Base-by-base conservation (phyloP, 2,797 vertebrate genomes). In the Mus caroli region DNA sequence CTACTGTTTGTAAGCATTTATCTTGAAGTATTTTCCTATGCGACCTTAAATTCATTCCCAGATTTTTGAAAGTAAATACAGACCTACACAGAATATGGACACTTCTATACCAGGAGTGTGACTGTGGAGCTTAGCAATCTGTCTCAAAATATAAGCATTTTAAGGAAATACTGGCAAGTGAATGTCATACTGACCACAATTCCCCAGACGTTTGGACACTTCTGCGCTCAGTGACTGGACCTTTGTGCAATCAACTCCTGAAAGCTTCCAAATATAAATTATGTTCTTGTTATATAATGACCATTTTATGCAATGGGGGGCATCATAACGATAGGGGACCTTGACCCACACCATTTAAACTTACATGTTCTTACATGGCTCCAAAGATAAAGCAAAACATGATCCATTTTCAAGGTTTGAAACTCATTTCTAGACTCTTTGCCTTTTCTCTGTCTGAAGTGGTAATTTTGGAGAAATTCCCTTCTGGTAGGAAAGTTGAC, bases 151-250 rank as follows among this genome's bases (percentile, higher is more conserved):
- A 71, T 77, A 94, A 75, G 92, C 40, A 73, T 84, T 94, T 69
- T 52, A 96, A 56, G 96, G 43, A 22, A 69, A 26, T 56, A 84
- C 13, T 88, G 75, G 52, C 83, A 91, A 95, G 50, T 67, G 58
- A 22, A 8, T 64, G 52, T 52, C 75, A 28, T 43, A 19, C 37
- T 84, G 77, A 91, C 93, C 95, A 93, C 88, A 95, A 43, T 76
- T 92, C 28, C 37, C 86, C 71, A 92, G 90, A 91, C 80, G 46
- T 79, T 76, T 89, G 88, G 58, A 80, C 60, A 96, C 78, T 96
- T 96, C 67, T 97, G 71, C 28, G 26, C 78, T 88, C 85, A 60
- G 80, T 93, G 91, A 97, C 90, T 62, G 96, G 84, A 93, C 56
- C 60, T 85, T 80, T 91, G 84, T 76, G 71, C 80, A 96, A 96